A percentile compares a stretch with the other conserved stretches of the same genome.
phyloP scores from a whole-genome alignment of 2,797 vertebrate genomes.

The Myotis findleyi region DNA sequence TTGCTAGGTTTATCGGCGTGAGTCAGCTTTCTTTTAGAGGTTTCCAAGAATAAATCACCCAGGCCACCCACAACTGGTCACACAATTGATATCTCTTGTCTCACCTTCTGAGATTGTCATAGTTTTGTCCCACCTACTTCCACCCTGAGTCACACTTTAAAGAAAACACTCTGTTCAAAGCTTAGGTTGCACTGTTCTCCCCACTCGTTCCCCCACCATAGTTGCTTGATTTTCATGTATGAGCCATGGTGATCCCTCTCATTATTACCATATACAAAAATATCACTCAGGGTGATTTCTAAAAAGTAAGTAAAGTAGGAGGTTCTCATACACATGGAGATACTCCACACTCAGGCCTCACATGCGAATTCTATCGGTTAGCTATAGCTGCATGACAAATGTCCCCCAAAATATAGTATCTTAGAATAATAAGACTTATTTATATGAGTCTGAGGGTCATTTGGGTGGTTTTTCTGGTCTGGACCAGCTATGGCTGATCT shows the following conservation, averaged over 20 bases:
- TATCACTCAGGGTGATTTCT: neutral
- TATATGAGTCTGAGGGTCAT: neutral
- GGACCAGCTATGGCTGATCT: neutral
- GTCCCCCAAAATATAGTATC: neutral
- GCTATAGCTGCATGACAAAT: neutral
- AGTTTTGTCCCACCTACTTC: neutral
- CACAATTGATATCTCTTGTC: neutral
- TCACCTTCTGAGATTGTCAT: neutral
- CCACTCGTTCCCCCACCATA: neutral
- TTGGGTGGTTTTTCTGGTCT: neutral
- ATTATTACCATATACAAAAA: neutral
- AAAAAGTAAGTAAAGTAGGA: neutral
- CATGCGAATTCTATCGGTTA: neutral
- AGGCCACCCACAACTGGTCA: neutral
- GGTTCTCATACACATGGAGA: neutral
- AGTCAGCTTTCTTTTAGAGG: conserved; percentile 13
- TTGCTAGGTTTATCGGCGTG: neutral
- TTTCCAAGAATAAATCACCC: conserved; percentile 12
- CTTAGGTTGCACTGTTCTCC: neutral
- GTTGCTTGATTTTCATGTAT: neutral
- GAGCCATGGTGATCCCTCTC: neutral
- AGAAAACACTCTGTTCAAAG: neutral
- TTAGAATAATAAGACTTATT: neutral
- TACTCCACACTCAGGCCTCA: neutral
- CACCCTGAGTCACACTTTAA: neutral